Evolutionary conservation across 2,113 vertebrate species (phyloP).

Genomic region (Corapipo altera): DNA sequence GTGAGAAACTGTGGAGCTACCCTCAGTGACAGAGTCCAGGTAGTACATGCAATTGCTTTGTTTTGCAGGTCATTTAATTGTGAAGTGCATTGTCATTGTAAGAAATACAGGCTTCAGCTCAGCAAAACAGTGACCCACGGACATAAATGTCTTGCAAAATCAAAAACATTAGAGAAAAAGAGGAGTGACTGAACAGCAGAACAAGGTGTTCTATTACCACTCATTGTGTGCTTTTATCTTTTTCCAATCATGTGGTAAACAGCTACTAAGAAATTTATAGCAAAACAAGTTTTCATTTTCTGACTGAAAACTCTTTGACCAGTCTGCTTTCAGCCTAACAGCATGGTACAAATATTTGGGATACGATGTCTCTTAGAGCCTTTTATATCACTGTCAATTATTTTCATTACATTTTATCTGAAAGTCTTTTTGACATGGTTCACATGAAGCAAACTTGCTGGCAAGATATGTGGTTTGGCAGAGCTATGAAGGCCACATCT

Average conservation of each 20-base stretch:
- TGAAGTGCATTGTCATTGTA: neutral
- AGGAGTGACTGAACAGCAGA: neutral
- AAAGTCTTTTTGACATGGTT: slow-evolving; percentile 8
- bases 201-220: slow-evolving; percentile 11
- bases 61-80: neutral
- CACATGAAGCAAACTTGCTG: slow-evolving; percentile 7
- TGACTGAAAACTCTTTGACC: neutral
- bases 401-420: neutral
- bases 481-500: neutral
- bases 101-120: neutral
- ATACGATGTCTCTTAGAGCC: neutral
- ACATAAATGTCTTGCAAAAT: neutral
- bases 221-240: slow-evolving; percentile 35
- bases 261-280: slow-evolving; percentile 26
- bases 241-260: slow-evolving; percentile 29
- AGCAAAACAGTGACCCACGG: neutral
- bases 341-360: neutral
- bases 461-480: neutral
- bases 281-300: slow-evolving; percentile 26
- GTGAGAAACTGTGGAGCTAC: neutral
- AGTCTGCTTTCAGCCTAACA: neutral
- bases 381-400: neutral
- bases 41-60: neutral
- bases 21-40: neutral
- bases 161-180: neutral